Base-by-base conservation (phyloP, 2,113 vertebrate genomes). In the Catagonus wagneri region DNA sequence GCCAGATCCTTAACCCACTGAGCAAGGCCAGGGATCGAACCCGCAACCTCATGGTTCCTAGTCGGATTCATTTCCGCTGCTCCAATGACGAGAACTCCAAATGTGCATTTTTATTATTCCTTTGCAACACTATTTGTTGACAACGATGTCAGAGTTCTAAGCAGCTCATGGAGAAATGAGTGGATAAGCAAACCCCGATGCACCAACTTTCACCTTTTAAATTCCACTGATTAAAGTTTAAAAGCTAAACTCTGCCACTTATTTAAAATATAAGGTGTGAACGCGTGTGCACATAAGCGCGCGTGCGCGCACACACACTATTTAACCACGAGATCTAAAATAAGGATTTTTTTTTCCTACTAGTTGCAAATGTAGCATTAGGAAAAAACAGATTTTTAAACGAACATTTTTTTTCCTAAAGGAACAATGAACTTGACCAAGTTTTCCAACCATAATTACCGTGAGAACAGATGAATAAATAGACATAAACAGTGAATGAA, bases 51-150 rank as follows among this genome's bases (percentile, higher is more conserved):
- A n/a, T n/a, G n/a, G n/a, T n/a, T n/a, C n/a, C n/a, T n/a, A n/a
- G n/a, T n/a, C n/a, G n/a, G n/a, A n/a, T n/a, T n/a, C n/a, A n/a
- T n/a, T n/a, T n/a, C n/a, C n/a, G n/a, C n/a, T n/a, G n/a, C n/a
- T n/a, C n/a, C n/a, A n/a, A n/a, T n/a, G n/a, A n/a, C n/a, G n/a
- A n/a, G n/a, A n/a, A n/a, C n/a, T n/a, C n/a, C n/a, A 63, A 23
- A 91, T 87, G 90, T 88, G 15, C 3, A 72, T 71, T 97, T 97
- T 98, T 95, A 95, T 84, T 96, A 61, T 25, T 89, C 76, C 23
- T 88, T 68, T 56, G 36, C 17, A 97, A 39, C 19, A 94, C 93
- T 91, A 44, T 44, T 94, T 16, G 61, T 88, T 86, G 92, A 96
- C 84, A 66, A 68, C 12, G 54, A 60, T 92, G 17, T 84, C 60